These are phyloP conservation scores for Limanda limanda DNA, from an alignment of 2,113 vertebrate species.

Conservation along the genomic window DNA sequence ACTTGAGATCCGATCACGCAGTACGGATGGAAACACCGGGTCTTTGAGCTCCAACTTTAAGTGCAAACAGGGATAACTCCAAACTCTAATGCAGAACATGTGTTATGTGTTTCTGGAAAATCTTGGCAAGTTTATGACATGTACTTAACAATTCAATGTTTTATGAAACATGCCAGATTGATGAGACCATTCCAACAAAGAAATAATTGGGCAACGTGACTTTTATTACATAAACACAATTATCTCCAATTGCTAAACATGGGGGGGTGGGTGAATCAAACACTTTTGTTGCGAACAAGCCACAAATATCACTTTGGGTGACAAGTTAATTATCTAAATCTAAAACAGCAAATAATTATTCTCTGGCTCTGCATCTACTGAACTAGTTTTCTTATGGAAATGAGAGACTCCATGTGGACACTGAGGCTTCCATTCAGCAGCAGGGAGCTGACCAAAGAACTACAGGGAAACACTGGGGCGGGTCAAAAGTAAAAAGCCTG, in stretches of 20 bases:
- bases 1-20: too few species aligned
- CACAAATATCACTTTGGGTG: conserved; percentile 55
- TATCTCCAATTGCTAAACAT: conserved; percentile 31
- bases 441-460: conserved; percentile 22
- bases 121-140: background rate
- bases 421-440: background rate
- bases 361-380: conserved; percentile 38
- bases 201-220: conserved; percentile 56
- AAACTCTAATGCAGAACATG: conserved; percentile 1
- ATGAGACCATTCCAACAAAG: conserved; percentile 40
- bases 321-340: conserved; percentile 68
- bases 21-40: too few species aligned
- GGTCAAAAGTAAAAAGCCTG: conserved; percentile 42
- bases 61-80: background rate
- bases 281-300: conserved; percentile 42
- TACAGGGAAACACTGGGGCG: conserved; percentile 18
- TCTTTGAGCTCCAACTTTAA: too few species aligned
- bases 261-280: conserved; percentile 24
- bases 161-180: conserved; percentile 28
- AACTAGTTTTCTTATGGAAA: conserved; percentile 59
- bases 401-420: conserved; percentile 30
- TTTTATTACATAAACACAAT: conserved; percentile 28
- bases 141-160: conserved; percentile 26
- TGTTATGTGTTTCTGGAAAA: background rate
- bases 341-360: conserved; percentile 70